These are phyloP conservation scores for Cosmia pyralina DNA, from an alignment of 2,888 invertebrate species.

Conservation along the genomic window DNA sequence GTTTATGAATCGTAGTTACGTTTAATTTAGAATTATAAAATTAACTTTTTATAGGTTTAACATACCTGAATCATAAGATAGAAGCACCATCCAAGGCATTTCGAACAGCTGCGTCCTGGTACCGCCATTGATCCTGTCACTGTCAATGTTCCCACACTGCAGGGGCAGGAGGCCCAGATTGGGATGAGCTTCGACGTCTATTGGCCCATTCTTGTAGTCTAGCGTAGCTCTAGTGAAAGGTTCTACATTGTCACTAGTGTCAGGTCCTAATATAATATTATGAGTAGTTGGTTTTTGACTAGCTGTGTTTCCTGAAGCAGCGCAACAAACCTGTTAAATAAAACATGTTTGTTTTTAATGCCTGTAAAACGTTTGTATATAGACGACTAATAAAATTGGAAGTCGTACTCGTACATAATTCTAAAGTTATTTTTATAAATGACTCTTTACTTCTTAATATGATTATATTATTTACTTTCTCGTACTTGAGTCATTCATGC, in stretches of 20 bases:
- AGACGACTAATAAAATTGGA: too few species aligned
- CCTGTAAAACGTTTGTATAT: background rate
- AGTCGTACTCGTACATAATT: background rate
- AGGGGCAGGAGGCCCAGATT: conserved; percentile 73
- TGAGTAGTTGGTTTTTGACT: conserved; percentile 4
- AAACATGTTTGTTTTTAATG: background rate
- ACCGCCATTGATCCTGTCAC: conserved; percentile 91
- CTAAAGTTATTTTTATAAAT: background rate
- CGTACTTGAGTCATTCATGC: conserved; percentile 4
- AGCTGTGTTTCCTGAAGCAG: background rate
- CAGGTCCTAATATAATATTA: conserved; percentile 23
- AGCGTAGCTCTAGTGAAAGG: conserved; percentile 41
- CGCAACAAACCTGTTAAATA: conserved; percentile 74
- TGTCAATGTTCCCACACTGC: conserved; percentile 90
- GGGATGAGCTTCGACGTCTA: conserved; percentile 61
- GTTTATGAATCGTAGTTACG: background rate
- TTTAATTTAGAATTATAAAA: background rate
- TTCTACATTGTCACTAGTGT: conserved; percentile 35
- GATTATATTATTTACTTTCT: conserved; percentile 10
- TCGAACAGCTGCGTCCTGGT: conserved; percentile 91
- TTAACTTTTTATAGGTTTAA: background rate
- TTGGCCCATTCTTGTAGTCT: conserved; percentile 44
- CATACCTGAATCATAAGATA: conserved; percentile 89
- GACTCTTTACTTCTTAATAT: background rate
- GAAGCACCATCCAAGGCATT: conserved; percentile 94